Base-by-base conservation (phyloP, 2,797 vertebrate genomes). In the Hipposideros larvatus region DNA sequence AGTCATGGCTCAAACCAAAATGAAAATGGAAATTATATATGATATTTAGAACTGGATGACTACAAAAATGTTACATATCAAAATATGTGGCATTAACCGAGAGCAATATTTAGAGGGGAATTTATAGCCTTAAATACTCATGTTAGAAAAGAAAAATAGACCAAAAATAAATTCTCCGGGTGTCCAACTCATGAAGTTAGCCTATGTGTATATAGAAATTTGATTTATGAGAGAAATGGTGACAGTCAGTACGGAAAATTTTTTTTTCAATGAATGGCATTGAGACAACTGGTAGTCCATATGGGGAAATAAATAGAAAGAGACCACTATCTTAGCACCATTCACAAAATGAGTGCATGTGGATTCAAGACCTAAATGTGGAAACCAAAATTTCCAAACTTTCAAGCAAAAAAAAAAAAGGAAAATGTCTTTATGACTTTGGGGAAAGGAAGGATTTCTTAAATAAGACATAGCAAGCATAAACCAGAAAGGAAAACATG, bases 351-450 rank as follows among this genome's bases (percentile, higher is more conserved):
- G 37, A 91, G 71, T 31, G 26, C 26, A 73, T 3, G 7, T 63
- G 37, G n/a, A 78, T 73, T 79, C 41, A 79, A 93, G 83, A 71
- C 6, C 14, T 31, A 70, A 71, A 65, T 75, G 16, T 78, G 14
- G 41, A 89, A 88, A 85, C 28, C 37, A 51, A 66, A 95, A 85
- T 53, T 93, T 68, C 48, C 31, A 68, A 93, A 75, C 10, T 59
- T 83, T 96, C 9, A 79, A 66, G 19, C 46, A 84, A 73, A 84
- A 66, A 51, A 74, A 74, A 83, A 57, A 66, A 7, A 57, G 34
- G 55, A 43, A 68, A 82, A 75, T 37, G 7, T 65, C 51, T 53
- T 68, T 80, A 77, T 37, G 53, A 48, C 28, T 61, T 79, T 13
- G n/a, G 31, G 37, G 31, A 92, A 75, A 86, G 9, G 34, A 66